A percentile compares a stretch with the other conserved stretches of the same genome.
Evolutionary conservation across 2,797 vertebrate species (phyloP).

Genomic region (Ficedula albicollis): DNA sequence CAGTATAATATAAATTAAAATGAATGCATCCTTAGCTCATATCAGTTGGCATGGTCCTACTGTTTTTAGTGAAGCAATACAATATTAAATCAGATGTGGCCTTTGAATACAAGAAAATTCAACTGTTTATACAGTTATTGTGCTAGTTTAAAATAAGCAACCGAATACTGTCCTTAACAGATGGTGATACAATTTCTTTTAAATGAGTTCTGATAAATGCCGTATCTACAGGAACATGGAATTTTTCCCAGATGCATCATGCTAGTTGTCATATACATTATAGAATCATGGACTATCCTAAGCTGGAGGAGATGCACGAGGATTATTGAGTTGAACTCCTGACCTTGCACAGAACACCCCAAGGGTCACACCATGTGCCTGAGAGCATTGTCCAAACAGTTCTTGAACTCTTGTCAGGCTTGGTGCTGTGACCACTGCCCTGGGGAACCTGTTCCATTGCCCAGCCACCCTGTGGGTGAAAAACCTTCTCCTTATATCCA

Average conservation of each 20-base stretch:
- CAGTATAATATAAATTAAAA: not conserved
- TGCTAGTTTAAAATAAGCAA: not conserved
- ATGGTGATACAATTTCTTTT: not conserved
- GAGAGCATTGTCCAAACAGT: not conserved
- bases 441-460: not conserved
- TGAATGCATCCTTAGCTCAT: not conserved
- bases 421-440: not conserved
- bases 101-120: not conserved
- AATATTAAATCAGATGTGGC: not conserved
- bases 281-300: not conserved
- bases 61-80: not conserved
- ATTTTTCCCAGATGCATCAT: not conserved
- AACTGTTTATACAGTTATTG: not conserved
- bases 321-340: not conserved
- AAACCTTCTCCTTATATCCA: fast-evolving
- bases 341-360: not conserved
- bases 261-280: not conserved
- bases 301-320: not conserved
- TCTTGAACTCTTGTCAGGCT: not conserved
- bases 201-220: not conserved
- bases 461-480: not conserved
- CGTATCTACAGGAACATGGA: not conserved
- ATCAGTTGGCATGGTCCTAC: not conserved
- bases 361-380: not conserved
- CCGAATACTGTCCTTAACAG: not conserved